These are phyloP conservation scores for Apis laboriosa DNA, from an alignment of 1,140 invertebrate species.

Conservation along the genomic window DNA sequence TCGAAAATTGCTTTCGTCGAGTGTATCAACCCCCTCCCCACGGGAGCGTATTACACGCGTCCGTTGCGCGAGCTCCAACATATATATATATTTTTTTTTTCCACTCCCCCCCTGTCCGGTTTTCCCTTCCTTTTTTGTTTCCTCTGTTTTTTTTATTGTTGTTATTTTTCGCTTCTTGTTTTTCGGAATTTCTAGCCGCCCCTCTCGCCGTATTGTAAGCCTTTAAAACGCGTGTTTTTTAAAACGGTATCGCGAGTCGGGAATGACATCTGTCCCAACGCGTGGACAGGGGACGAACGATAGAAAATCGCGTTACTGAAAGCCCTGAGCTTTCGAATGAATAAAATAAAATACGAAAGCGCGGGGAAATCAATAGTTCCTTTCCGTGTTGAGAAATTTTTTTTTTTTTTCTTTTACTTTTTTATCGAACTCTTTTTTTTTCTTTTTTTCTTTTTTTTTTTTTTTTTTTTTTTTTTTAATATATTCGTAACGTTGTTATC, in stretches of 20 bases:
- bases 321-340: not conserved
- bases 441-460: too few species aligned
- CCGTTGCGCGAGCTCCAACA: conserved; percentile 25
- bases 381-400: not conserved
- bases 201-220: conserved; percentile 24
- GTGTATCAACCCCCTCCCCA: conserved; percentile 41
- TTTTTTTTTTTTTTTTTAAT: too few species aligned
- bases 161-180: not conserved
- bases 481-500: too few species aligned
- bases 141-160: not conserved
- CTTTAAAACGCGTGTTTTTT: conserved; percentile 30
- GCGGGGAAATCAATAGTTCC: conserved; percentile 14
- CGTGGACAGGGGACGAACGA: not conserved
- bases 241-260: conserved; percentile 26
- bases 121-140: not conserved
- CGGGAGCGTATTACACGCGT: conserved; percentile 57
- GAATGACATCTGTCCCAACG: conserved; percentile 43
- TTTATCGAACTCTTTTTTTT: too few species aligned
- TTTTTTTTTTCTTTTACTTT: not conserved
- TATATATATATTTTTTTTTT: not conserved
- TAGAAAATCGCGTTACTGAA: conserved; percentile 10
- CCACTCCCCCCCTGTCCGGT: not conserved
- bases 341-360: conserved; percentile 16
- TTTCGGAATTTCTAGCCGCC: not conserved
- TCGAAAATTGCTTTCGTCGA: conserved; percentile 61